Evolutionary conservation across 2,888 invertebrate genomes (phyloP).

Genomic region (Meghimatium bilineatum): DNA sequence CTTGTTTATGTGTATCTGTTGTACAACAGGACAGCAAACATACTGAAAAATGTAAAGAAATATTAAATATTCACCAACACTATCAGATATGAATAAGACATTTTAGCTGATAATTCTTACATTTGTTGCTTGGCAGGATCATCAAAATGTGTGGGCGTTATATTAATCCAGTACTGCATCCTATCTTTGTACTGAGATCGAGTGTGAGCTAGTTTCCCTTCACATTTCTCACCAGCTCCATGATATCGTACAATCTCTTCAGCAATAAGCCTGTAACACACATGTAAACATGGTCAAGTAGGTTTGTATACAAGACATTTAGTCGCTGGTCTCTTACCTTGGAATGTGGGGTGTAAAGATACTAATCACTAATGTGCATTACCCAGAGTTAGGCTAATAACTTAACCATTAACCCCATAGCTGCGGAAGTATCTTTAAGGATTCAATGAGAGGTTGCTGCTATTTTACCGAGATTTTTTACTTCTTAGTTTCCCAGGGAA

Average conservation of each 20-base stretch:
- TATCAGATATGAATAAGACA: neutral
- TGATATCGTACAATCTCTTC: constrained; percentile 83
- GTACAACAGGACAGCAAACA: too few species aligned
- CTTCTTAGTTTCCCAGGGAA: too few species aligned
- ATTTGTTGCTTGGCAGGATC: constrained; percentile 83
- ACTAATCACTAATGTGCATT: too few species aligned
- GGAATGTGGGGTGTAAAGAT: too few species aligned
- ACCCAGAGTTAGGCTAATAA: too few species aligned
- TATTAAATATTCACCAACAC: neutral
- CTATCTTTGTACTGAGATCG: constrained; percentile 87
- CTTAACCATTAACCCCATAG: too few species aligned
- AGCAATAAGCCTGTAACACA: constrained; percentile 81
- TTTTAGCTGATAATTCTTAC: constrained; percentile 78
- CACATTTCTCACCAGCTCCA: constrained; percentile 64
- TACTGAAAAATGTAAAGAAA: too few species aligned
- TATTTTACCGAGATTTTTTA: too few species aligned
- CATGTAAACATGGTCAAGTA: neutral
- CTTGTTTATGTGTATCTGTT: too few species aligned
- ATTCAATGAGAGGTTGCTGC: too few species aligned
- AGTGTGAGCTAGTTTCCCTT: constrained; percentile 38
- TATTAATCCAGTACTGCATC: constrained; percentile 78
- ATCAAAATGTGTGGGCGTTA: constrained; percentile 75
- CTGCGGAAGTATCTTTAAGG: too few species aligned
- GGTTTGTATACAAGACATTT: neutral
- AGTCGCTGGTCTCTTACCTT: too few species aligned